Evolutionary conservation across 2,888 invertebrate genomes (phyloP), one percentile per base, ranked within the genome.

Genomic region (Trissonchulus latispiculum): DNA sequence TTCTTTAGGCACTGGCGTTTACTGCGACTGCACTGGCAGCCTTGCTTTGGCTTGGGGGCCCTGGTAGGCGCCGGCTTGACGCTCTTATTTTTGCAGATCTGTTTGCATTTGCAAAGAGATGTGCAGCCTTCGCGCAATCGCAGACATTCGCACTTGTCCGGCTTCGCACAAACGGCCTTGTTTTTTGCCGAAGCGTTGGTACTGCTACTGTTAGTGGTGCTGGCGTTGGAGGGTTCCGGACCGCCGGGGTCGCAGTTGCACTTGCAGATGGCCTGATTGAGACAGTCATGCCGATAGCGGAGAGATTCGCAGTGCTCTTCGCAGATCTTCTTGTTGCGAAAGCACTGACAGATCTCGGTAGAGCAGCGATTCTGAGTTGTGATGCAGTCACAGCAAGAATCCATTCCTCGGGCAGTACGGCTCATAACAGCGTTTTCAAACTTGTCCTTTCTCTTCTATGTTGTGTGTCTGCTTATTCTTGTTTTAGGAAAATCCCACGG

Each of bases 231-330:
- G 28, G 28, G 59, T 28, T 23, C 23, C 66, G 66, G 8, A 64
- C 32, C 80, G 61, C 82, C 82, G 29, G 80, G 79, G 74, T 82
- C 82, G 77, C 82, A 82, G 31, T 79, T 79, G 74, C 82, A 82
- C 75, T 82, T 82, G 78, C 82, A 82, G 33, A 82, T 82, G 18
- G 82, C 82, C 71, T 82, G 82, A 71, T 82, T 82, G 62, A 82
- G 77, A 74, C 82, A 82, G 77, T 82, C 82, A 48, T 82, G 82
- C 28, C 82, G 80, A 72, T 80, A 81, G 79, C 81, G 78, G 61
- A 80, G 80, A 61, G 78, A 78, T 74, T 82, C 82, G 76, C 82
- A 82, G 72, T 82, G 82, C 71, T 82, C 82, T 71, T 82, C 82
- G 77, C 82, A 82, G 72, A 82, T 81, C 70, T 79, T 77, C 36